Evolutionary conservation across 2,797 vertebrate species (phyloP), one percentile per base, ranked within the genome.

Genomic region (Paguma larvata): DNA sequence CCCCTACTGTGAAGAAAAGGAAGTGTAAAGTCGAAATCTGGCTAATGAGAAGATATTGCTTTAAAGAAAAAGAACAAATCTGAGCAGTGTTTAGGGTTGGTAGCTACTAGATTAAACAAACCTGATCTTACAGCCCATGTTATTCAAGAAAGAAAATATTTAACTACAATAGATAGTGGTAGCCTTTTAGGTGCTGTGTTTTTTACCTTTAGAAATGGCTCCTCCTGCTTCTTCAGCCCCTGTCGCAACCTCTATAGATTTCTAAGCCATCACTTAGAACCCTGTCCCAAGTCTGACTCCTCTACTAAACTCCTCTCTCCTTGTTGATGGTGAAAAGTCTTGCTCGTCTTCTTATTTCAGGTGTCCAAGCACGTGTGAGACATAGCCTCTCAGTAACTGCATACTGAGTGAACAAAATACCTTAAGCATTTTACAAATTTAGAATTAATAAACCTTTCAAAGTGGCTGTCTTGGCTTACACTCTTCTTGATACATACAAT

Each of bases 81-180:
- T 93, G 19, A 85, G 48, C 30, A 56, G 27, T 5, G 15, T 63
- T 85, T 13, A 75, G 46, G 34, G 41, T 38, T 75, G 70, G 72
- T 4, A 67, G 34, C 56, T 19, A 78, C 38, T 59, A 25, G 63
- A 56, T 78, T 89, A 79, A 92, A 78, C 2, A 9, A 75, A 86
- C 51, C 56, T 67, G 75, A 16, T 53, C 88, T 0, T 0, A 15
- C 4, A 93, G n/a, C 18, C 38, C 8, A 11, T 27, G 32, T 68
- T 80, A 38, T 38, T 94, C 82, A 95, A 68, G 68, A 88, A 89
- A 30, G 32, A 23, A 95, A 82, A 41, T 8, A 27, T 19, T 68
- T 83, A 73, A 56, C 56, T 65, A 2, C 7, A n/a, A 15, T 6
- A 67, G n/a, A 44, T 0, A 65, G n/a, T 25, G 70, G 30, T 2